These are phyloP conservation scores for Rhaphigaster nebulosa DNA, from an alignment of 2,888 invertebrate genomes.

Conservation along the genomic window DNA sequence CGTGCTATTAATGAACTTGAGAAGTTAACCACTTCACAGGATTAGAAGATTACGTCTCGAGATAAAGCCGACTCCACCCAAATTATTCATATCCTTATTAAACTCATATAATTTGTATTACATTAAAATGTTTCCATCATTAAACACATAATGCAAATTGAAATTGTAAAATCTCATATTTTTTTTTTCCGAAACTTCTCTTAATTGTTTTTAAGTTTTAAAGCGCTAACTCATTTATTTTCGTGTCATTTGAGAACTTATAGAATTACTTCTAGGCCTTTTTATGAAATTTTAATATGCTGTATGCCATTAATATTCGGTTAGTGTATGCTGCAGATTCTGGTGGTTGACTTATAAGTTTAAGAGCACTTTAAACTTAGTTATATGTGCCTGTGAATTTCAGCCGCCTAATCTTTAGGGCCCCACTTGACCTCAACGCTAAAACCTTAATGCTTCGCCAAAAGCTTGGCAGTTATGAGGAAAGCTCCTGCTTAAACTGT, in stretches of 20 bases:
- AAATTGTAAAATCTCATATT: not conserved
- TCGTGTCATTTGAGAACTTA: not conserved
- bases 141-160: not conserved
- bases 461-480: constrained; percentile 1
- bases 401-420: not conserved
- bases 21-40: not conserved
- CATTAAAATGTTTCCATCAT: not conserved
- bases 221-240: not conserved
- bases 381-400: constrained; percentile 1
- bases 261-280: not conserved
- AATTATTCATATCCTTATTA: not conserved
- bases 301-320: not conserved
- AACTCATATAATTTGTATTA: not conserved
- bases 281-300: not conserved
- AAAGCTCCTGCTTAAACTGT: not conserved
- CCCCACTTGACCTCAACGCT: constrained; percentile 14
- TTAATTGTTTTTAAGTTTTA: not conserved
- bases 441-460: constrained; percentile 8
- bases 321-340: not conserved
- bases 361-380: not conserved
- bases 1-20: not conserved
- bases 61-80: not conserved
- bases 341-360: not conserved
- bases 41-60: not conserved
- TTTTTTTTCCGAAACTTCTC: not conserved